Evolutionary conservation across 2,113 vertebrate species (phyloP).

Genomic region (Brachypteracias leptosomus): DNA sequence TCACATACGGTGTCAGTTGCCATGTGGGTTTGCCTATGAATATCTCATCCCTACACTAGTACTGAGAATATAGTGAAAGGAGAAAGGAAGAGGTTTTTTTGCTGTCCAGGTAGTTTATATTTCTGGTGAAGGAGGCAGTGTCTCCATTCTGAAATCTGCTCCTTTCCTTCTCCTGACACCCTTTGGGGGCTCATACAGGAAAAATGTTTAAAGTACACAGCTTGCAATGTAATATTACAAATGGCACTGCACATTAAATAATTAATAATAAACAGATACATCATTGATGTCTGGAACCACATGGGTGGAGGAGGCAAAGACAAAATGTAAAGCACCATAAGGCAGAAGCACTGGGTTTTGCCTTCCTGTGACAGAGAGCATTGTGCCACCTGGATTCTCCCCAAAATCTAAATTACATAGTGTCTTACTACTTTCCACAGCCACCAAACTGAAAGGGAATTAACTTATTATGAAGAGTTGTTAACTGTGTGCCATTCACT

Average conservation of each 20-base stretch:
- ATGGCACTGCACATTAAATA: background rate
- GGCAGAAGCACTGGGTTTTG: background rate
- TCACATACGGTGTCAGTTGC: background rate
- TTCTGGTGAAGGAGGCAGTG: background rate
- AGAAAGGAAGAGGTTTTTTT: background rate
- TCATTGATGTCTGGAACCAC: background rate
- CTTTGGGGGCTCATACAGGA: background rate
- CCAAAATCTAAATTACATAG: background rate
- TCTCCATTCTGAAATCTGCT: background rate
- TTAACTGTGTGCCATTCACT: background rate
- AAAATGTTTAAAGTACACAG: background rate
- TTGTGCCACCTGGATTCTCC: background rate
- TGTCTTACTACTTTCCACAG: background rate
- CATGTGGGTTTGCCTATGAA: background rate
- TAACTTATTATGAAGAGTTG: background rate
- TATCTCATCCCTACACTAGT: background rate
- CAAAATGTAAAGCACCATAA: background rate
- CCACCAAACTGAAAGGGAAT: background rate
- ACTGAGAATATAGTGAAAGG: background rate
- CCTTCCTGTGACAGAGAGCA: background rate
- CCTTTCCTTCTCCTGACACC: background rate
- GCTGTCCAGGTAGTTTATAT: background rate
- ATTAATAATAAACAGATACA: background rate
- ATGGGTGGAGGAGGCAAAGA: background rate
- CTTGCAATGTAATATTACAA: background rate